Conservation (phyloP, 2,113 vertebrate genomes). For the Galeopterus variegatus region DNA sequence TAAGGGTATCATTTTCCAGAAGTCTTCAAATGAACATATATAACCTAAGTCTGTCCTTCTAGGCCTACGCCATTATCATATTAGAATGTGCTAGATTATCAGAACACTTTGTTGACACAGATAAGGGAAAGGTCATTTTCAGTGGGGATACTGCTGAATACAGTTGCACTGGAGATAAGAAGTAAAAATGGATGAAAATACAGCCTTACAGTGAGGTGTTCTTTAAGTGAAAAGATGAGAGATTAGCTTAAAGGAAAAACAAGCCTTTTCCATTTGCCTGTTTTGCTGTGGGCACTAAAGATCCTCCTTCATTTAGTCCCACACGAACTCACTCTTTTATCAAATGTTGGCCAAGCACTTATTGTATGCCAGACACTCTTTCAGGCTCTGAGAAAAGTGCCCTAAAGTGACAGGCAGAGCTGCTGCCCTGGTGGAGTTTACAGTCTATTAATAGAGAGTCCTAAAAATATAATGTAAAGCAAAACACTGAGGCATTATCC, state of each 20-base stretch:
- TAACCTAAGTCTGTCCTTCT: neutral
- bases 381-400: neutral
- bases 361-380: no score
- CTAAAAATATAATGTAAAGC: neutral
- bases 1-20: neutral
- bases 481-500: neutral
- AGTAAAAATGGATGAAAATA: neutral
- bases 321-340: neutral
- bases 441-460: neutral
- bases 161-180: neutral
- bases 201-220: accelerated
- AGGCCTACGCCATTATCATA: neutral
- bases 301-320: neutral
- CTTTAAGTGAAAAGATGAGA: neutral
- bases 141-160: neutral
- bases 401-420: neutral
- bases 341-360: neutral
- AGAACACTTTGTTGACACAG: neutral
- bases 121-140: neutral
- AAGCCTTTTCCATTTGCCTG: neutral
- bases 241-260: neutral
- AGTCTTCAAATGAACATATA: neutral
- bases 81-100: neutral
- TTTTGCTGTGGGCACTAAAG: neutral
- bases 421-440: accelerated